phyloP scores from a whole-genome alignment of 1,140 invertebrate genomes.

The Adelges cooleyi region DNA sequence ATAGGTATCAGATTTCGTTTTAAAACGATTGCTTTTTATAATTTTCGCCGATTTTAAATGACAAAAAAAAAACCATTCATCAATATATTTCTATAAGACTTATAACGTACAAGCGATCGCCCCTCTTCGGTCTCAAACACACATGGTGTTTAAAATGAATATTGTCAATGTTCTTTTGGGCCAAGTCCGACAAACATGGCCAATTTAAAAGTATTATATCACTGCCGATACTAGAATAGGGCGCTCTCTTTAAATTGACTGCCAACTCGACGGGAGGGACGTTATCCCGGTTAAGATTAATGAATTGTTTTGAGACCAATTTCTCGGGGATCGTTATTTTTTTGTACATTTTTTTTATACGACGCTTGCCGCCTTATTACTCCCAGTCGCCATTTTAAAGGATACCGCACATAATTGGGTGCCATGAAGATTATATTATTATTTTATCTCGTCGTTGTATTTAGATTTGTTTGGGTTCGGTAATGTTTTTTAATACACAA shows the following conservation, averaged over 20 bases:
- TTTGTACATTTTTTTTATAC: constrained; percentile 14
- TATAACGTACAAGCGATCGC: too few species aligned
- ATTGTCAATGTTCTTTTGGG: constrained; percentile 8
- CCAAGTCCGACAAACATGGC: constrained; percentile 6
- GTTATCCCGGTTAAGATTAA: constrained; percentile 28
- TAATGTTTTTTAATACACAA: too few species aligned
- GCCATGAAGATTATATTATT: too few species aligned
- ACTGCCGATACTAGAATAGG: constrained; percentile 28
- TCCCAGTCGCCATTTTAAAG: constrained; percentile 25
- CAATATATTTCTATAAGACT: too few species aligned
- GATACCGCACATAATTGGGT: constrained; percentile 4
- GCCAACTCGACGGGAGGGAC: constrained; percentile 28
- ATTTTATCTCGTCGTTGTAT: too few species aligned
- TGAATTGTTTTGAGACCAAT: constrained; percentile 29
- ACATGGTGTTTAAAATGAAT: constrained; percentile 24
- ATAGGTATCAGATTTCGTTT: too few species aligned
- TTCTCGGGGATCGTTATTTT: constrained; percentile 27
- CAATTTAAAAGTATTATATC: constrained; percentile 29
- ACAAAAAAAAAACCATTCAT: too few species aligned
- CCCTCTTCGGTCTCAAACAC: too few species aligned
- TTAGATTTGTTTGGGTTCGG: too few species aligned
- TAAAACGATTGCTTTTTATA: too few species aligned
- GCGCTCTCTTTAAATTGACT: constrained; percentile 27
- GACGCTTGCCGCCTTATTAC: constrained; percentile 16
- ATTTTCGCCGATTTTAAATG: too few species aligned